Base-by-base conservation (phyloP, 2,113 vertebrate species). In the Poeciliopsis occidentalis region DNA sequence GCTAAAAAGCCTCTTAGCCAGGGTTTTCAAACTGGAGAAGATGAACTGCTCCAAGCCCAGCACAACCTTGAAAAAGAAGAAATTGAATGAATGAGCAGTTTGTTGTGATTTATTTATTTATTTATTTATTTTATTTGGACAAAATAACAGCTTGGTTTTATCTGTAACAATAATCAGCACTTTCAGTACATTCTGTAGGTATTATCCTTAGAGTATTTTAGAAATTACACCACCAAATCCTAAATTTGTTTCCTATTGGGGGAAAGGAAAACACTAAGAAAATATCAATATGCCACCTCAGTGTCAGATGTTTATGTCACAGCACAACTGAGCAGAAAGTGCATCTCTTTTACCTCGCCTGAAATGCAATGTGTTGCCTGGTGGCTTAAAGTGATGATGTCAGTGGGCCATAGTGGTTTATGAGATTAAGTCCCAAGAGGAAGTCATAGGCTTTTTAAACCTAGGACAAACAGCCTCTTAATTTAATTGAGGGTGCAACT, bases 401-500 rank as follows among this genome's bases (percentile, higher is more conserved):
- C 87, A 89, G 81, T 76, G 85, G 91, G 91, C 93, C 89, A 87
- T 60, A 64, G 80, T 75, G 83, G 84, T 93, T 91, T 89, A 90
- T 85, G 76, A 88, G 91, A 92, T 91, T 88, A 89, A 91, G 87
- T 83, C 88, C 85, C 89, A 76, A 67, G 90, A 89, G 90, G 78
- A 91, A 88, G 80, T 86, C 84, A 64, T 68, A 83, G 79, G 85
- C 86, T 87, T 78, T 90, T 87, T 88, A 91, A 90, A 91, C 88
- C 82, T 80, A 76, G 79, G 81, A 86, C 84, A 90, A 93, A 89
- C 75, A 71, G 87, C 87, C 86, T 91, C 89, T 91, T 91, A 89
- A 91, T 93, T 93, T 92, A 94, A 94, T 92, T 91, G 91, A 92
- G 89, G 91, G 91, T 91, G 85, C 82, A 82, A 89, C 72, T 76